phyloP scores from a whole-genome alignment of 2,888 invertebrate species.

The Alcis repandata region DNA sequence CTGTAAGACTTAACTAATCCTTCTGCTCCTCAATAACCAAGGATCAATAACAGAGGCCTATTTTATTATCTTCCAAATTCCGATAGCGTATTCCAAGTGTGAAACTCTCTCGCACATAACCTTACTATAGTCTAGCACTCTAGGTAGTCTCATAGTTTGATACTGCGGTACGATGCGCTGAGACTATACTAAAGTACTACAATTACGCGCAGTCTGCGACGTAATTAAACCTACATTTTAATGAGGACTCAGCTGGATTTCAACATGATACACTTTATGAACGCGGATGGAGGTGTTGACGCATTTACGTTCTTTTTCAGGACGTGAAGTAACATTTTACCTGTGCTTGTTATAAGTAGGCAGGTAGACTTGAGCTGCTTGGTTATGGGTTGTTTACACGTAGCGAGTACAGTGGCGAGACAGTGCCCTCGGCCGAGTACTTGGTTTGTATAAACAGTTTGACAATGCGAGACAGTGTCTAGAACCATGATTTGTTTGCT shows the following conservation, averaged over 20 bases:
- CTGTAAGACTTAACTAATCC: too few species aligned
- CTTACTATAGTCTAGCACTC: too few species aligned
- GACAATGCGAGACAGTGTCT: too few species aligned
- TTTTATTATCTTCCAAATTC: conserved; percentile 1
- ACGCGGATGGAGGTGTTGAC: neutral
- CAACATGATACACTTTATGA: conserved; percentile 32
- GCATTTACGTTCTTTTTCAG: neutral
- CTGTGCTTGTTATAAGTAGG: neutral
- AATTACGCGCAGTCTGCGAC: conserved; percentile 50
- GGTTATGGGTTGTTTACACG: too few species aligned
- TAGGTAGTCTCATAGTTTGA: conserved; percentile 3
- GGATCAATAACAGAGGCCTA: too few species aligned
- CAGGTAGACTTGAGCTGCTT: neutral
- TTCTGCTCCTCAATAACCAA: too few species aligned
- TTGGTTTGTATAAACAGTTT: too few species aligned
- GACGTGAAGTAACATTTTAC: neutral
- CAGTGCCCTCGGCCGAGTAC: too few species aligned
- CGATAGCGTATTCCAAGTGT: conserved; percentile 5
- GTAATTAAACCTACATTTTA: conserved; percentile 55
- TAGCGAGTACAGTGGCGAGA: too few species aligned
- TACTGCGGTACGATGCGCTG: neutral
- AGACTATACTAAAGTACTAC: conserved; percentile 32
- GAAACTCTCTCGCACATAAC: conserved; percentile 20
- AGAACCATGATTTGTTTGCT: too few species aligned
- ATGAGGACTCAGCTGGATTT: conserved; percentile 48